These are phyloP conservation scores for Pangasius djambal DNA, from an alignment of 2,797 vertebrate species.

Conservation along the genomic window DNA sequence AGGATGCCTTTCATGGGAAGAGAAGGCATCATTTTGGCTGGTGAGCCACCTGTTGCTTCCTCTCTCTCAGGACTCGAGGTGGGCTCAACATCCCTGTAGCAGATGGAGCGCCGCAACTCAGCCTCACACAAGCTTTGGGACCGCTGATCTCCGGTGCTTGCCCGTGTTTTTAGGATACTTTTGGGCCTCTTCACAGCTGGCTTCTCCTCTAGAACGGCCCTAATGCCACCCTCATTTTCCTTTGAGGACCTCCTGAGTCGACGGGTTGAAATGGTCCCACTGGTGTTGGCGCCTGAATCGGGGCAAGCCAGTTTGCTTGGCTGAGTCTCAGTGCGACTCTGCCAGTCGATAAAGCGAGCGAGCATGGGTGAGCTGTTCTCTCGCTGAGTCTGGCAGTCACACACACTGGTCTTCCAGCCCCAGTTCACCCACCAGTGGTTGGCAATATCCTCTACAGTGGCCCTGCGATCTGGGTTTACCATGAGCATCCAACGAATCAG, in stretches of 20 bases:
- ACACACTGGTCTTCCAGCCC: conserved; percentile 81
- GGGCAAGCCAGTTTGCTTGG: conserved; percentile 32
- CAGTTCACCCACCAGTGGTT: conserved; percentile 90
- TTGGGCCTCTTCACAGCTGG: conserved; percentile 82
- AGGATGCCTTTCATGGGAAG: conserved; percentile 85
- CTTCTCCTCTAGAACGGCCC: conserved; percentile 64
- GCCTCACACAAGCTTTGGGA: conserved; percentile 83
- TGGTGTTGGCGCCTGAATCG: conserved; percentile 29
- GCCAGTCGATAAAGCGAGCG: conserved; percentile 85
- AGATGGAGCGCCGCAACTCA: conserved; percentile 75
- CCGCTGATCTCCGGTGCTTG: conserved; percentile 78
- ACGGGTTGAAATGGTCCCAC: conserved; percentile 37
- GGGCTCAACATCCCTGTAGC: conserved; percentile 71
- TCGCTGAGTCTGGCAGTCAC: conserved; percentile 76
- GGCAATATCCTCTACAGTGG: conserved; percentile 84
- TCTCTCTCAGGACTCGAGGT: conserved; percentile 68
- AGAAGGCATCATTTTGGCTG: conserved; percentile 70
- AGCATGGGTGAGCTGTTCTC: conserved; percentile 82
- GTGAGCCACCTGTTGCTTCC: conserved; percentile 66
- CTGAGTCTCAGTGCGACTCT: conserved; percentile 68
- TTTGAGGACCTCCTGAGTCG: conserved; percentile 57
- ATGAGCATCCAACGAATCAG: conserved; percentile 84
- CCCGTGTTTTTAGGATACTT: conserved; percentile 84
- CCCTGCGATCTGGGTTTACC: conserved; percentile 76
- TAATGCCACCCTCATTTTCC: conserved; percentile 51